Evolutionary conservation across 2,888 invertebrate genomes (phyloP), one percentile per base, ranked within the genome.

Genomic region (Synanthedon andrenaeformis): DNA sequence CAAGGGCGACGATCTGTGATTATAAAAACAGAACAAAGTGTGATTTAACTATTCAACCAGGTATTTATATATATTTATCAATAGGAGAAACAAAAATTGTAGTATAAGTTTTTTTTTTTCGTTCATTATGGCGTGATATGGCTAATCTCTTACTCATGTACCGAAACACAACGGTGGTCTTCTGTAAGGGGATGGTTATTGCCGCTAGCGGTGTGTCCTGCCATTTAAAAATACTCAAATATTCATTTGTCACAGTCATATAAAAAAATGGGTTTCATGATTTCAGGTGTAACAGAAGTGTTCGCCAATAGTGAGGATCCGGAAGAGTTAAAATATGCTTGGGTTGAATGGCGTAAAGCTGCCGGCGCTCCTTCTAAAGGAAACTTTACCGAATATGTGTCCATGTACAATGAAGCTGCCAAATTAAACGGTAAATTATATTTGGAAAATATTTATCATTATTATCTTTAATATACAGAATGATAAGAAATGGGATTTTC

Each of bases 261-360:
- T 10, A 35, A 35, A 3, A 10, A 35, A 45, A 49, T 49, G 10
- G 23, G 8, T 19, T 19, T 49, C 4, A 42, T 28, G 17, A 23
- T 80, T 79, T 3, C 75, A 91, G 93, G 95, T 55, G 80, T 96
- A n/a, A 92, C 91, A 0, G 87, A 92, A 41, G 87, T 93, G 5
- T 82, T 95, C 55, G 88, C 90, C 0, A 89, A 74, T 1, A 94
- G 94, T 53, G 86, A 91, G 11, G 89, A 96, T 69, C 91, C 94
- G 0, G 92, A 94, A 49, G 93, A 94, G 68, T 76, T 97, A 57
- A 91, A 93, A 63, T 89, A 94, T 65, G 89, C 92, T 0, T 97
- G 96, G 96, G 66, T 90, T 3, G 90, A 93, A 66, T 97, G 95
- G 93, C 90, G 96, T 62, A 91, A 92, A 56, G 91, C 90, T 41